Evolutionary conservation across 1,140 invertebrate genomes (phyloP).

Genomic region (Linepithema humile): DNA sequence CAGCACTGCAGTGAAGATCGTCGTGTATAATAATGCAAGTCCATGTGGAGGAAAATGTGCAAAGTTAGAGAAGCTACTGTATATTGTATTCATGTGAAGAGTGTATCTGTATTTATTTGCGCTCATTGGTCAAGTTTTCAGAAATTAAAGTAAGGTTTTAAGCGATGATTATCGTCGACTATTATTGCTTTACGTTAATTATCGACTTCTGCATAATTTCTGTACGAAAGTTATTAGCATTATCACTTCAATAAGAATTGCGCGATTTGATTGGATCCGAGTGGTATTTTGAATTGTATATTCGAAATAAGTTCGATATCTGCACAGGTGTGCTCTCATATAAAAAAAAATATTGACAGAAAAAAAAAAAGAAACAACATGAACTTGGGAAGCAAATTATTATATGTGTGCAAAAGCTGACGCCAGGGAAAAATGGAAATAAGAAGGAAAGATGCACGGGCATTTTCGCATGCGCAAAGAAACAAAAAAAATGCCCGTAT

Average conservation of each 20-base stretch:
- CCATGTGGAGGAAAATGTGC: no score
- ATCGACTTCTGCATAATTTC: background rate
- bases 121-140: background rate
- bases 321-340: background rate
- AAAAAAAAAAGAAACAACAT: background rate
- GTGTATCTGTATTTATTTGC: background rate
- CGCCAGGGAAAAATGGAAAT: no score
- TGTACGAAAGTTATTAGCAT: constrained; percentile 2
- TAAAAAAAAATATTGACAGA: background rate
- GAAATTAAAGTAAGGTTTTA: background rate
- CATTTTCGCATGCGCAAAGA: no score
- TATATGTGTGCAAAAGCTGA: no score
- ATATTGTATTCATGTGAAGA: constrained; percentile 22
- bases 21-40: no score
- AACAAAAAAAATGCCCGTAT: no score
- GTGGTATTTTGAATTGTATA: constrained; percentile 47
- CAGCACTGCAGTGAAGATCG: no score
- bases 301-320: background rate
- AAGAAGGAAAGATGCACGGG: no score
- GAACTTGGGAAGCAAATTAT: background rate
- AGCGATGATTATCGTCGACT: background rate
- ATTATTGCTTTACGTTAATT: background rate
- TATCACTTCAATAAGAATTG: constrained; percentile 12
- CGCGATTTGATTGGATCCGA: constrained; percentile 32
- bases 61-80: no score